Conservation (phyloP, 2,113 vertebrate genomes). For the Atrichornis clamosus region DNA sequence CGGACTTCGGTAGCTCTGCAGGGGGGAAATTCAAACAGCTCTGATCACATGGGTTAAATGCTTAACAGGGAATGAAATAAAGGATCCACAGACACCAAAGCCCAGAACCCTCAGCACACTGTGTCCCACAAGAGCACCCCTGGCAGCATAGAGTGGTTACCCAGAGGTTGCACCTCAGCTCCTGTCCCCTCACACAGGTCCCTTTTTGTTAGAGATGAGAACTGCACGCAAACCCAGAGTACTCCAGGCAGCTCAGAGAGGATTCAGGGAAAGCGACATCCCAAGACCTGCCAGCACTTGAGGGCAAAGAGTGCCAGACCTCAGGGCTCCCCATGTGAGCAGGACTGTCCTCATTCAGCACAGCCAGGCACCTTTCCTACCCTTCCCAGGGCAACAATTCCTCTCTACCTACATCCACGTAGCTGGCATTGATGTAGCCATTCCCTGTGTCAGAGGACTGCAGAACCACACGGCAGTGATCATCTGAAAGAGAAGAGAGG, state of each 20-base stretch:
- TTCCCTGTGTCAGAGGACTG: neutral
- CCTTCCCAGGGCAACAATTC: neutral
- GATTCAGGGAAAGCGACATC: accelerated
- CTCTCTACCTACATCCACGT: conserved; percentile 14
- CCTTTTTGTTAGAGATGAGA: neutral
- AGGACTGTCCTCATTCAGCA: neutral
- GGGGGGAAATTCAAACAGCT: neutral
- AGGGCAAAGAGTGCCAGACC: neutral
- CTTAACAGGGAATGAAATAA: neutral
- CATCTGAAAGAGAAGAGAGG: conserved; percentile 16
- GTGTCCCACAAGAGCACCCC: neutral
- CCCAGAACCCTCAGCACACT: neutral
- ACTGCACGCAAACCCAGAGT: neutral
- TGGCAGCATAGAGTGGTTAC: neutral
- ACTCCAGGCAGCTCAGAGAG: neutral
- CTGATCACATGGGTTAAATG: accelerated
- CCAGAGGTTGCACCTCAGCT: neutral
- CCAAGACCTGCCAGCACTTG: neutral
- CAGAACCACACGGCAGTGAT: conserved; percentile 52
- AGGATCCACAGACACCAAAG: neutral
- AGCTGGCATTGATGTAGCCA: conserved; percentile 66
- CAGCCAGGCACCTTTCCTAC: neutral
- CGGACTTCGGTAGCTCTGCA: conserved; percentile 52
- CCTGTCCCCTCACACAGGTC: neutral
- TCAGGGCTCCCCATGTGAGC: accelerated